Conservation (phyloP, 2,888 invertebrate genomes). For the Dolichopus griseipennis region DNA sequence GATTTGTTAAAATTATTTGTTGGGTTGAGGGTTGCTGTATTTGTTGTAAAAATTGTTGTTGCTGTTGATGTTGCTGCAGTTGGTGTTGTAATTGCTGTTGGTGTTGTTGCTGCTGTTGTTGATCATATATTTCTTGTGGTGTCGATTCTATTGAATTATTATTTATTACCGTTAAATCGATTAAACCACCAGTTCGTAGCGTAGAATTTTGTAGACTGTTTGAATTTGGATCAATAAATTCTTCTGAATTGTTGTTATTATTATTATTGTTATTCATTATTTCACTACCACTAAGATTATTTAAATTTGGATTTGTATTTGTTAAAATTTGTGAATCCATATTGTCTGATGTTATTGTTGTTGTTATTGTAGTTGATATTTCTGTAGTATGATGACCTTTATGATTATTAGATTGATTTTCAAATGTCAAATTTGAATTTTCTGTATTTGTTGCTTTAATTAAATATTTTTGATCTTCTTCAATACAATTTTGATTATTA, state of each 20-base stretch:
- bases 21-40: constrained; percentile 7
- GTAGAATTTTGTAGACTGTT: constrained; percentile 13
- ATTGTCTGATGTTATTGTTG: background rate
- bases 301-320: constrained; percentile 1
- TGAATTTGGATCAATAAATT: constrained; percentile 20
- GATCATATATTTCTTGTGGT: constrained; percentile 17
- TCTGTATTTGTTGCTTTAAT: constrained; percentile 27
- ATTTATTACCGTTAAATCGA: background rate
- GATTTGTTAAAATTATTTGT: constrained; percentile 9
- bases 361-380: background rate
- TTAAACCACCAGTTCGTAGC: constrained; percentile 9
- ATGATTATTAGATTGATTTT: background rate
- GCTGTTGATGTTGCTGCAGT: constrained; percentile 13
- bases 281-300: background rate
- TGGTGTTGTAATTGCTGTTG: constrained; percentile 21
- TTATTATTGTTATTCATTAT: background rate
- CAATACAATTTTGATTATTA: background rate
- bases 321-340: background rate
- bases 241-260: constrained; percentile 9
- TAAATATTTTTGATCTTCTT: constrained; percentile 22
- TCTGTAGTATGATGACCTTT: background rate
- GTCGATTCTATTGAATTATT: constrained; percentile 19
- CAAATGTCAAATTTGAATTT: background rate
- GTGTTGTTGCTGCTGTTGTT: constrained; percentile 19
- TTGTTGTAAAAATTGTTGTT: constrained; percentile 12